Conservation (phyloP, 1,140 invertebrate species). For the Tetragonula clypearis region DNA sequence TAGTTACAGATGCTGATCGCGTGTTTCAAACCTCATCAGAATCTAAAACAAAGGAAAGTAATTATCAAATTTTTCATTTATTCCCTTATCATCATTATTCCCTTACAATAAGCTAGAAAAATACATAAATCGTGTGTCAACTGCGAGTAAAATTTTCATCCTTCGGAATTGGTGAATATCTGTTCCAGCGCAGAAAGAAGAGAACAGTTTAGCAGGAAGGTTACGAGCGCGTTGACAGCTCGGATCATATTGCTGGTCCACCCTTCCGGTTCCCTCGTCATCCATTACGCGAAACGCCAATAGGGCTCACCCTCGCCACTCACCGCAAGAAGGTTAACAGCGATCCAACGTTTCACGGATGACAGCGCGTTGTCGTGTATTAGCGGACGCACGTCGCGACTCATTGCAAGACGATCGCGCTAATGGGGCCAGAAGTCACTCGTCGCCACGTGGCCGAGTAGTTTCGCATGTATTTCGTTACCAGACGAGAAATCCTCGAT, state of each 20-base stretch:
- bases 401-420: constrained; percentile 57
- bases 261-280: constrained; percentile 58
- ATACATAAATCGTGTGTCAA: neutral
- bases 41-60: neutral
- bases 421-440: constrained; percentile 63
- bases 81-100: neutral
- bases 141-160: neutral
- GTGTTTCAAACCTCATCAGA: neutral
- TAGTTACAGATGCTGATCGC: neutral
- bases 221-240: constrained; percentile 57
- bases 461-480: constrained; percentile 37
- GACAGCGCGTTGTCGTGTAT: constrained; percentile 53
- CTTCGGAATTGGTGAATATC: constrained; percentile 12
- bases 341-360: constrained; percentile 68
- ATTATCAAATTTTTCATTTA: neutral
- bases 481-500: constrained; percentile 18
- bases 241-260: constrained; percentile 63
- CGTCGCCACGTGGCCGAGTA: constrained; percentile 64
- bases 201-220: constrained; percentile 34
- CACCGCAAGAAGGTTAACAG: constrained; percentile 67
- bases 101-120: too few relatives aligned
- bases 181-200: neutral
- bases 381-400: constrained; percentile 35
- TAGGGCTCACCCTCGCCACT: constrained; percentile 63
- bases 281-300: constrained; percentile 58